Base-by-base conservation (phyloP, 2,888 invertebrate species). In the Marronus borbonicus region DNA sequence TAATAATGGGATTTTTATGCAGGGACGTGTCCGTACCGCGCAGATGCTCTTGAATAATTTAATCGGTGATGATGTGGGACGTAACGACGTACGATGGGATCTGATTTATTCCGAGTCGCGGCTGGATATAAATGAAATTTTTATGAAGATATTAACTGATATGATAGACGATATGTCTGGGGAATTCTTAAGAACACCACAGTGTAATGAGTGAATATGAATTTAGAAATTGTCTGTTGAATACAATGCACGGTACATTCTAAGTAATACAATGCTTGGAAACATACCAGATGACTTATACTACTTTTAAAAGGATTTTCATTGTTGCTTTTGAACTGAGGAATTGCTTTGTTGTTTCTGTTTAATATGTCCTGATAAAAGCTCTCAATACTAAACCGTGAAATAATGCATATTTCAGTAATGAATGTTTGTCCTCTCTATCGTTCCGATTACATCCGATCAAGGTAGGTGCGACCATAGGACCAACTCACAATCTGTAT, bases 1-100 rank as follows among this genome's bases (percentile, higher is more conserved):
- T 74, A 60, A 74, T 74, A 74, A 74, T 74, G 72, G 60, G 72
- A 74, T 74, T 74, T 74, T 60, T 74, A 74, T 74, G 72, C 72
- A 60, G 24, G 72, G 72, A 60, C 72, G 60, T 60, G 72, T 60
- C 44, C 31, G 58, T 31, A 52, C 14, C 72, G 28, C 39, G 70
- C 20, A 39, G 60, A 44, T 60, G 72, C 72, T 44, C 31, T 60
- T 74, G 72, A 74, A 74, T 74, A 60, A 74, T 74, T 60, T 60
- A 74, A 74, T 74, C 60, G 72, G 44, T 49, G 60, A 60, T 36
- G 60, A 52, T 58, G 68, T 70, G 70, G 70, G 36, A 55, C 55
- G 55, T 36, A 52, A 36, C 55, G 55, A 58, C 55, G 55, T 58
- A 58, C 31, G 55, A 49, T 44, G 60, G 36, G 36, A 74, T 72